Evolutionary conservation across 2,113 vertebrate species (phyloP).

Genomic region (Chlamydotis undulata): DNA sequence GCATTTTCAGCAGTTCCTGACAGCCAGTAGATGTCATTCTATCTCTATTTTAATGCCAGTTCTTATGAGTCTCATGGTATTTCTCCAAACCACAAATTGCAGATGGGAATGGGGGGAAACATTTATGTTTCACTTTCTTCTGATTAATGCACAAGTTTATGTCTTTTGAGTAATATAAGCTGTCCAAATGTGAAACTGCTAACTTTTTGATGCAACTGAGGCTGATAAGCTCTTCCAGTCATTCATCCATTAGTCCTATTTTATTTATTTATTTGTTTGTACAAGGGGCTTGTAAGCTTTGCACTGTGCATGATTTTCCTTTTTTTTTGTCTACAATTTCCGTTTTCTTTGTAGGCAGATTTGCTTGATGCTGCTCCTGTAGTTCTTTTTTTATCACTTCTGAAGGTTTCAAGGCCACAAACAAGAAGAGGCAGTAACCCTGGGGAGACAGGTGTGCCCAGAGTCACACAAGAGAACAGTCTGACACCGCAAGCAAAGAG

Average conservation of each 20-base stretch:
- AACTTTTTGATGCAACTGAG: conserved; percentile 34
- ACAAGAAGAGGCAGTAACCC: not conserved
- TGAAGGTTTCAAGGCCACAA: not conserved
- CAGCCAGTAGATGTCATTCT: conserved; percentile 77
- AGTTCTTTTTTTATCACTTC: not conserved
- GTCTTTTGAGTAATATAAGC: conserved; percentile 34
- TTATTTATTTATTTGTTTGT: conserved; percentile 41
- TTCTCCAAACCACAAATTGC: conserved; percentile 32
- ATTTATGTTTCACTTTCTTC: conserved; percentile 55
- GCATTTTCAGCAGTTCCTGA: not conserved
- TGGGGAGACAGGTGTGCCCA: not conserved
- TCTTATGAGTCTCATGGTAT: conserved; percentile 6
- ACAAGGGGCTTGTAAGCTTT: not conserved
- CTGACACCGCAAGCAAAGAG: not conserved
- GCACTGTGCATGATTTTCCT: not conserved
- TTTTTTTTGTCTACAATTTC: not conserved
- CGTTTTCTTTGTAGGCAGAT: not conserved
- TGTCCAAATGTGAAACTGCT: conserved; percentile 55
- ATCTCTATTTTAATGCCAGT: conserved; percentile 54
- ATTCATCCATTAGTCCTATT: not conserved
- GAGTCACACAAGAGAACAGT: not conserved
- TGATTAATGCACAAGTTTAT: conserved; percentile 45
- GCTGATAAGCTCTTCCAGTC: conserved; percentile 30
- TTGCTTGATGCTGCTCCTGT: not conserved
- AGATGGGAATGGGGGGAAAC: not conserved